phyloP scores from a whole-genome alignment of 2,888 invertebrate species.

The Chaitophorus viminalis region DNA sequence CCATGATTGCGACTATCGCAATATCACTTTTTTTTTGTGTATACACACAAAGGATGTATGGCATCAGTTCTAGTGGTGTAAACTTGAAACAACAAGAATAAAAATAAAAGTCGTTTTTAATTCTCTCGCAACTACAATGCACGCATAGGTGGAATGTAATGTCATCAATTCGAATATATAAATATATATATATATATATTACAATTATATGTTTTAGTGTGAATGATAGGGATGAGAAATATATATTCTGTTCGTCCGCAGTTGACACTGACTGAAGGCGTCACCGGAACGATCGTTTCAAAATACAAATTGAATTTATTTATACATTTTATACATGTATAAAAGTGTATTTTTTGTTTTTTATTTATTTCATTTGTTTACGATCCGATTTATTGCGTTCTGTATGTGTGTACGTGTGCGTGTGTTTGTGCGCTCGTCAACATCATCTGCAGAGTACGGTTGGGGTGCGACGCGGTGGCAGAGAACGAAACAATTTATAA shows the following conservation, averaged over 20 bases:
- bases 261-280: slow-evolving; percentile 57
- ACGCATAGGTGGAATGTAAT: background rate
- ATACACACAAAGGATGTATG: no score
- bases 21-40: no score
- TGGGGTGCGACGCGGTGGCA: background rate
- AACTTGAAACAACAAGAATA: background rate
- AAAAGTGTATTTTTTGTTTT: slow-evolving; percentile 27
- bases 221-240: slow-evolving; percentile 29
- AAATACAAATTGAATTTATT: slow-evolving; percentile 54
- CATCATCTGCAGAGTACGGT: background rate
- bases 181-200: background rate
- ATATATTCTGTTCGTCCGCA: slow-evolving; percentile 20
- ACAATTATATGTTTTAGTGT: no score
- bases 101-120: slow-evolving; percentile 3
- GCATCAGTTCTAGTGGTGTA: background rate
- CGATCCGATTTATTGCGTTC: slow-evolving; percentile 49
- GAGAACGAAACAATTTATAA: slow-evolving; percentile 37
- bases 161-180: background rate
- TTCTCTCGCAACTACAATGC: background rate
- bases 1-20: background rate
- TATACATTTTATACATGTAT: slow-evolving; percentile 8
- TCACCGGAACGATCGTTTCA: slow-evolving; percentile 38
- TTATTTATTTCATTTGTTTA: slow-evolving; percentile 51
- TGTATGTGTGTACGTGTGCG: background rate
- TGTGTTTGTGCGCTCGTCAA: background rate